Evolutionary conservation across 2,888 invertebrate genomes (phyloP).

Genomic region (Meganola albula): DNA sequence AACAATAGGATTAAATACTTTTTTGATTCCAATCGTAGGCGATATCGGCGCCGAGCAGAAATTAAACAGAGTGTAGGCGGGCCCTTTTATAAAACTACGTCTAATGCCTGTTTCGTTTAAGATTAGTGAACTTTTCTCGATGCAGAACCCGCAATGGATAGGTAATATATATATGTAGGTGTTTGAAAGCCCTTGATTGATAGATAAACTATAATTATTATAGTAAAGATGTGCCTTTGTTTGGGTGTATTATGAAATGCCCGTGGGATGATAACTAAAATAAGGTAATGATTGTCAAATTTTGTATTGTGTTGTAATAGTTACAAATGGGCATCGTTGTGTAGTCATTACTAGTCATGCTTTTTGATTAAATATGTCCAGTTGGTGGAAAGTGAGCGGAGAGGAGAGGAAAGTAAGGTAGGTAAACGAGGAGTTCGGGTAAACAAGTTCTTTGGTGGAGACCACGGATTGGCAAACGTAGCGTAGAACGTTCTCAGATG

Average conservation of each 20-base stretch:
- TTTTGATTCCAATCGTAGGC: slow-evolving; percentile 32
- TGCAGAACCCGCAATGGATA: slow-evolving; percentile 9
- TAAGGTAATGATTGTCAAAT: too few relatives aligned
- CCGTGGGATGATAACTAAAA: slow-evolving; percentile 16
- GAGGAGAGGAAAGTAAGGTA: too few relatives aligned
- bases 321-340: too few relatives aligned
- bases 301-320: too few relatives aligned
- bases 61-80: slow-evolving; percentile 37
- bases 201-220: slow-evolving; percentile 25
- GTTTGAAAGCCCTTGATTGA: slow-evolving; percentile 23
- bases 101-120: slow-evolving; percentile 3
- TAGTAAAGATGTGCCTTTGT: slow-evolving; percentile 14
- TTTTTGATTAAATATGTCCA: too few relatives aligned
- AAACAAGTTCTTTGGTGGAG: too few relatives aligned
- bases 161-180: slow-evolving; percentile 9
- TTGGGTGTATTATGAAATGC: slow-evolving; percentile 12
- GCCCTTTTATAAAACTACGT: slow-evolving; percentile 22
- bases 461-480: too few relatives aligned
- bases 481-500: too few relatives aligned
- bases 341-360: too few relatives aligned
- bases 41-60: slow-evolving; percentile 36
- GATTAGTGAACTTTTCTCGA: too few relatives aligned
- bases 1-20: slow-evolving; percentile 16
- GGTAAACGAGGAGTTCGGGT: too few relatives aligned
- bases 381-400: too few relatives aligned